Evolutionary conservation across 2,888 invertebrate species (phyloP).

Genomic region (Leucania comma): DNA sequence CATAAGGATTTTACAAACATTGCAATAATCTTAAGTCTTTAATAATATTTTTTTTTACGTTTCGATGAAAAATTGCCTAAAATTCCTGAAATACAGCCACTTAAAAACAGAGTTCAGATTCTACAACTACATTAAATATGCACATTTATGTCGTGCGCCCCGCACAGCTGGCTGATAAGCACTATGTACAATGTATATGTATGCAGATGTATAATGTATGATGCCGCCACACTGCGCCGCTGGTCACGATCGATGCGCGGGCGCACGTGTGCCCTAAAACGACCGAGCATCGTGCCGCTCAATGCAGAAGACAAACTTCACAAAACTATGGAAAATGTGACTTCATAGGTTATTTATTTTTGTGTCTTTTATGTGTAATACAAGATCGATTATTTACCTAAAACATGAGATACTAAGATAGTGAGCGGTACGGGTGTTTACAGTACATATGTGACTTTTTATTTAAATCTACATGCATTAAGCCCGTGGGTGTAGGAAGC

Average conservation of each 20-base stretch:
- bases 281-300: background rate
- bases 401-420: background rate
- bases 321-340: background rate
- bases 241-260: constrained; percentile 55
- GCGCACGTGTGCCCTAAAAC: constrained; percentile 52
- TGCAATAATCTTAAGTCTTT: no score
- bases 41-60: no score
- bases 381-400: background rate
- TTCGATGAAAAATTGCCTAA: background rate
- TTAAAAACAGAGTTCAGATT: background rate
- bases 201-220: constrained; percentile 46
- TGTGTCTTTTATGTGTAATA: background rate
- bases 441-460: no score
- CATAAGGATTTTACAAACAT: no score
- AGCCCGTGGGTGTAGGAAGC: background rate
- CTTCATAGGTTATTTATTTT: background rate
- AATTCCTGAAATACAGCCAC: constrained; percentile 2
- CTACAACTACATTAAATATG: constrained; percentile 20
- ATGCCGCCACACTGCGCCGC: constrained; percentile 37
- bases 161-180: constrained; percentile 44
- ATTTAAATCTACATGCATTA: no score
- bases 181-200: constrained; percentile 22
- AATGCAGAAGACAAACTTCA: constrained; percentile 25
- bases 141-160: constrained; percentile 24
- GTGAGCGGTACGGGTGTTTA: no score